Base-by-base conservation (phyloP, 2,888 invertebrate species). In the Scaptomyza tumidula region DNA sequence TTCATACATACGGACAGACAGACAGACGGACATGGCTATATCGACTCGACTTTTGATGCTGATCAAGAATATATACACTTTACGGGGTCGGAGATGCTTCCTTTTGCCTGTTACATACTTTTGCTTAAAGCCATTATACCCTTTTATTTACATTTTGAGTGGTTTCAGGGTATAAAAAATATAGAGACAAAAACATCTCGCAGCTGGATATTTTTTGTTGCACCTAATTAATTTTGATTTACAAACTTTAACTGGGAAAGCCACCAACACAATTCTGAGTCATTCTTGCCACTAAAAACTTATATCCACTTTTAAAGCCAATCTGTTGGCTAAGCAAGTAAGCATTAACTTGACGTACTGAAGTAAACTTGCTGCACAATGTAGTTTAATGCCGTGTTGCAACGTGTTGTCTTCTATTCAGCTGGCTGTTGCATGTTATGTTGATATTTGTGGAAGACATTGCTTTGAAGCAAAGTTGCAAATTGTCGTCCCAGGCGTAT, bases 151-250 rank as follows among this genome's bases (percentile, higher is more conserved):
- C 1, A 19, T 19, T 19, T 19, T 19, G 1, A 19, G 19, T 19
- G 19, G 19, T 19, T 19, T 2, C 19, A 19, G 19, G 19, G 19
- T 19, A 19, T 19, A 19, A 49, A 45, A 50, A 14, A 41, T 29
- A 29, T 43, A 67, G 58, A 48, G 65, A 75, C 71, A 75, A 72
- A 81, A 54, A 33, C 48, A 39, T 5, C 39, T 37, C 71, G 27
- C 80, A 84, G 79, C 71, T 81, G 82, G 79, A 79, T 14, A 62
- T 60, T 56, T 37, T 9, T 9, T 33, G 16, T 19, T 16, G 71
- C n/a, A 58, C 50, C 66, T 73, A 85, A 82, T 82, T 85, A 75
- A 82, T 70, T 78, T 82, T 70, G 71, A 82, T 85, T 70, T 78
- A 83, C 62, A 62, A 78, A 69, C 67, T 62, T 61, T 43, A 41